These are phyloP conservation scores for Triops longicaudatus DNA, from an alignment of 1,140 invertebrate species.

Conservation along the genomic window DNA sequence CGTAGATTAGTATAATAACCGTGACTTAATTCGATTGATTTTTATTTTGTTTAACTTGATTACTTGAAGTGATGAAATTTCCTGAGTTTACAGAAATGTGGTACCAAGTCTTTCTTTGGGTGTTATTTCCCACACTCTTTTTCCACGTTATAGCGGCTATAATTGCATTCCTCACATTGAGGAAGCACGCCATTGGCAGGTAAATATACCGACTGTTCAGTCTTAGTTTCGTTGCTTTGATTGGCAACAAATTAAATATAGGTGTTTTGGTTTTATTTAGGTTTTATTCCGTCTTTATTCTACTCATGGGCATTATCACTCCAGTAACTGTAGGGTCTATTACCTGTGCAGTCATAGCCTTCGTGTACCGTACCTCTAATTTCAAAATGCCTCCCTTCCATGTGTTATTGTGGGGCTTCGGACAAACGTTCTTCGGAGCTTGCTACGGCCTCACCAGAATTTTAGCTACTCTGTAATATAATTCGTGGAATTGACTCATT, in stretches of 20 bases:
- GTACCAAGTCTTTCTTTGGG: conserved; percentile 91
- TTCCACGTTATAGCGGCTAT: conserved; percentile 82
- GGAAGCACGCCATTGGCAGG: conserved; percentile 88
- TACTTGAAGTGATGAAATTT: too few relatives aligned
- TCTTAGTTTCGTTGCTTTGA: not conserved
- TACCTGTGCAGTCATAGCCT: conserved; percentile 85
- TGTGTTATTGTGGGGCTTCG: conserved; percentile 85
- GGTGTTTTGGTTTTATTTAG: conserved; percentile 36
- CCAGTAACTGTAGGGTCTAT: conserved; percentile 78
- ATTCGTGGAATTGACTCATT: not conserved
- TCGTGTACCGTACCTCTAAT: conserved; percentile 80
- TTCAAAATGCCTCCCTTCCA: conserved; percentile 81
- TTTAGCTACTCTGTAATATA: conserved; percentile 61
- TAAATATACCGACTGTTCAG: conserved; percentile 37
- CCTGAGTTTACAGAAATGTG: conserved; percentile 65
- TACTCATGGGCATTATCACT: conserved; percentile 76
- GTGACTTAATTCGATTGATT: too few relatives aligned
- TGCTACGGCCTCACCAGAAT: conserved; percentile 86
- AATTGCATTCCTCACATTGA: conserved; percentile 77
- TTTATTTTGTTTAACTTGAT: too few relatives aligned
- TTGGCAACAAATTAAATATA: not conserved
- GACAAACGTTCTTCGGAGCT: conserved; percentile 78
- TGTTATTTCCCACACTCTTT: conserved; percentile 82
- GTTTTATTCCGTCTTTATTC: conserved; percentile 78
- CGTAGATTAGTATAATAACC: too few relatives aligned